Evolutionary conservation across 2,113 vertebrate species (phyloP), one percentile per base, ranked within the genome.

Genomic region (Camarhynchus parvulus): DNA sequence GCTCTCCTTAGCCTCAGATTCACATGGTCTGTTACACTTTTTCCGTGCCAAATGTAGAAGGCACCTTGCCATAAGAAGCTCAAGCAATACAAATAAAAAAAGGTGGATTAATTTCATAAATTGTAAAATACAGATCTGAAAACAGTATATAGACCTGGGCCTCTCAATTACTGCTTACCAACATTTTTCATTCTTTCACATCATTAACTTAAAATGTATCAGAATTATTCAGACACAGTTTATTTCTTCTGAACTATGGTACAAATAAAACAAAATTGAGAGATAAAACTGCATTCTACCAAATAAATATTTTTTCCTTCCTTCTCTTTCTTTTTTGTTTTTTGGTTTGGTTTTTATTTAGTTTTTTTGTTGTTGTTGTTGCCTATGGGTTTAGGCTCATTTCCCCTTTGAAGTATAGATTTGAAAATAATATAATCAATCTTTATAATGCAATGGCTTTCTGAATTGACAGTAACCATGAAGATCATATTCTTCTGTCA

Each of bases 231-330:
- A 63, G 30, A 56, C 8, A 55, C 7, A 46, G 58, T 41, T 95
- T 90, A 75, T 87, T 94, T 90, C 27, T 87, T 93, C n/a, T 50
- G 66, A 59, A 7, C 4, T 17, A 14, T 37, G 27, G 11, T 39
- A 56, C 22, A 76, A 88, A 67, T 41, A 72, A 87, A 89, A 87
- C 10, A 5, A 6, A 74, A 50, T 44, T 79, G 35, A 66, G 53
- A 75, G 15, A 13, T 25, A 69, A 72, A 82, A 55, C 2, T 35
- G 1, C 9, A 49, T 87, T 92, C 70, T 63, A 59, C 11, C 4
- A 83, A 90, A 63, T 0, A 37, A 47, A 14, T 13, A 0, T 49
- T 39, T 39, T 20, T 22, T 47, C 15, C 6, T 4, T 9, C 1
- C 39, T 4, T 35, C 7, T 49, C 3, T 35, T 7, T 37, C 2